Percentiles rank a stretch among this genome's conserved stretches.
These are phyloP conservation scores for Drosophila lacicola DNA, from an alignment of 2,888 invertebrate species.

Conservation along the genomic window DNA sequence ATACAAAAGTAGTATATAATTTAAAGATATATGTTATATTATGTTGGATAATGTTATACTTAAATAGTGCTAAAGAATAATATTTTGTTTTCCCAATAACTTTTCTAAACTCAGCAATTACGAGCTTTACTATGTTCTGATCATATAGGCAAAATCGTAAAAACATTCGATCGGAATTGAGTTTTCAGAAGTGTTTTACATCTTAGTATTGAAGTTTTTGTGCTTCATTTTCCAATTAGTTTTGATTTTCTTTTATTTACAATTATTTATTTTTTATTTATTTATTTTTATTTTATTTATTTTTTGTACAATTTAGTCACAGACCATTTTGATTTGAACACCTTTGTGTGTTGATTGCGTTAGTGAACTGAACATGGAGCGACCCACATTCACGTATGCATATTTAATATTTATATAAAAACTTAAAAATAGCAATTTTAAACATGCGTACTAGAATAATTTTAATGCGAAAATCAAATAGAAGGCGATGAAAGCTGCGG, in stretches of 20 bases:
- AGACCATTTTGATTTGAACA: conserved; percentile 41
- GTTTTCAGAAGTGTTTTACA: no score
- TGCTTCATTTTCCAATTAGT: no score
- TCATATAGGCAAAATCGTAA: no score
- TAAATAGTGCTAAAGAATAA: no score
- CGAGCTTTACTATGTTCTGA: no score
- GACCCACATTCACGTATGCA: conserved; percentile 29
- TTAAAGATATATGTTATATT: no score
- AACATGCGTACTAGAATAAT: background rate
- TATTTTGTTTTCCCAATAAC: no score
- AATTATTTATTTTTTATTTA: background rate
- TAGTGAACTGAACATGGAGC: conserved; percentile 18
- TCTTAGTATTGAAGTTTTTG: no score
- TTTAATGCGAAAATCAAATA: conserved; percentile 58
- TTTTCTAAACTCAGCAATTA: no score
- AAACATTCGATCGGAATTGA: no score
- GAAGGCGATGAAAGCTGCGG: conserved; percentile 50
- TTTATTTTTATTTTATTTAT: background rate
- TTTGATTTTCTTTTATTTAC: background rate
- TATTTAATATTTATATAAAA: conserved; percentile 54
- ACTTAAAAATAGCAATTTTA: conserved; percentile 39
- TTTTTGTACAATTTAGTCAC: conserved; percentile 8
- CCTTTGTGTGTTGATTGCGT: conserved; percentile 31
- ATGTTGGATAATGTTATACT: no score
- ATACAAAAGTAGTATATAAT: no score